Evolutionary conservation across 2,113 vertebrate genomes (phyloP), one percentile per base, ranked within the genome.

Genomic region (Cairina moschata): DNA sequence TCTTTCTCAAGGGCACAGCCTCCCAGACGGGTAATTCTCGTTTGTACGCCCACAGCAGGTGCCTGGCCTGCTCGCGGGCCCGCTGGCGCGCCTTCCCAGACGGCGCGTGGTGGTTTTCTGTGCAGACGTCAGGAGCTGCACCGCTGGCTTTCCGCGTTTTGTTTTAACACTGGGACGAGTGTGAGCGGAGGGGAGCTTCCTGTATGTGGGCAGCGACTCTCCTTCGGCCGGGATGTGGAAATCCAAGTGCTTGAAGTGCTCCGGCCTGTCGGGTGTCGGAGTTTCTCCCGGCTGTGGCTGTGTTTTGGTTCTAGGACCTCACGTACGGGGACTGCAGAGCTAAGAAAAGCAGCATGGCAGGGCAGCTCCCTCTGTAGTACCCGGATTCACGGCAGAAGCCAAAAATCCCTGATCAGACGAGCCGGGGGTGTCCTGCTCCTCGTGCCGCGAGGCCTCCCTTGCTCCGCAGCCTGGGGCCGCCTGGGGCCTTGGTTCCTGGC

Each of bases 21-120:
- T 93, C 92, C 86, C 91, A 95, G 88, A 91, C 38, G 2, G 32
- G 93, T 94, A 93, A 91, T 96, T 94, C 93, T 78, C 72, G 94
- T 96, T 97, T 93, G 20, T 83, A 83, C 29, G 0, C 95, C 91
- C 76, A 93, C 75, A 34, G 92, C 67, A 93, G 88, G 88, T 86
- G 94, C 59, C 0, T 2, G 76, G 63, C 93, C 83, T 90, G 68
- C 25, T 88, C 88, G 82, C 46, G 79, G 93, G 34, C 46, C 94
- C 86, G 0, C 48, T 88, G 90, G 29, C 66, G 63, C 85, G 65
- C 77, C 85, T 94, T 73, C 88, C 60, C 88, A 90, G 91, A 74
- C 69, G n/a, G 1, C 20, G 26, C 2, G 72, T 90, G 77, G 71
- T 93, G 88, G 73, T 69, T 88, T 81, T 78, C 91, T 91, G 77